phyloP scores from a whole-genome alignment of 2,888 invertebrate species.

The Leucophora obtusa region DNA sequence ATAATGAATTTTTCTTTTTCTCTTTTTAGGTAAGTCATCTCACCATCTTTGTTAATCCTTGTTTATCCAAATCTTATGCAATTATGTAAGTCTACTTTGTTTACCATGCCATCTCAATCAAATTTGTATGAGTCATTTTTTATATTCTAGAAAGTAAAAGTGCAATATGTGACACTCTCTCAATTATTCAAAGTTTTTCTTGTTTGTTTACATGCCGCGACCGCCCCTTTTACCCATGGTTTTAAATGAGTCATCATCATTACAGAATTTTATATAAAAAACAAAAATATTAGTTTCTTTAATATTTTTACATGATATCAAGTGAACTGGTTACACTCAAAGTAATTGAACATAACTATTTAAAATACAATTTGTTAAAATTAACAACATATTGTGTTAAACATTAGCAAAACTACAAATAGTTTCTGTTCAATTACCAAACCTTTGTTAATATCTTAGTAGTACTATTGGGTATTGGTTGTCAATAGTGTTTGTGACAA shows the following conservation, averaged over 20 bases:
- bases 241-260: constrained; percentile 45
- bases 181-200: constrained; percentile 16
- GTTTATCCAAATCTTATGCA: not conserved
- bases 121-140: constrained; percentile 34
- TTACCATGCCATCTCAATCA: constrained; percentile 4
- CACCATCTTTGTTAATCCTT: not conserved
- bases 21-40: constrained; percentile 52
- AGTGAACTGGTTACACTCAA: too few species aligned
- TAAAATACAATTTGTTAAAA: too few species aligned
- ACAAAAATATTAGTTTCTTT: not conserved
- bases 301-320: not conserved
- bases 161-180: constrained; percentile 34
- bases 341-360: too few species aligned
- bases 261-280: not conserved
- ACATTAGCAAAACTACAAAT: too few species aligned
- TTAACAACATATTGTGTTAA: too few species aligned
- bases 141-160: constrained; percentile 56
- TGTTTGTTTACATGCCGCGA: not conserved
- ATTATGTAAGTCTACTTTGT: constrained; percentile 42
- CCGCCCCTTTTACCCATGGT: constrained; percentile 31
- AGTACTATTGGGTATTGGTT: too few species aligned
- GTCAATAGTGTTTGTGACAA: too few species aligned
- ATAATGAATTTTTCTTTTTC: not conserved
- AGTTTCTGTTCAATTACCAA: too few species aligned
- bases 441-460: too few species aligned